Base-by-base conservation (phyloP, 2,797 vertebrate genomes). In the Sebastes steindachneri region DNA sequence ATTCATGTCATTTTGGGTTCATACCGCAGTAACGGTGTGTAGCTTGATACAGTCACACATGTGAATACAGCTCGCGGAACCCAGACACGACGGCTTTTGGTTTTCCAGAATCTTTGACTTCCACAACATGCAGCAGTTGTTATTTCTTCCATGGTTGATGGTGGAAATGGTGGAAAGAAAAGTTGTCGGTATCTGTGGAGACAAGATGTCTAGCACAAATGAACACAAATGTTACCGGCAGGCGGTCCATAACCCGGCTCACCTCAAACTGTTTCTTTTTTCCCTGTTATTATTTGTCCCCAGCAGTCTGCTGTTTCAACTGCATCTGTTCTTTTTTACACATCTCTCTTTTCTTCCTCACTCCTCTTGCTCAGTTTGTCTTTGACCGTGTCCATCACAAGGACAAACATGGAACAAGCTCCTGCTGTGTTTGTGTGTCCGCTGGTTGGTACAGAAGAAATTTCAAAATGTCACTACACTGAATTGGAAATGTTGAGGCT, bases 381-480 rank as follows among this genome's bases (percentile, higher is more conserved):
- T 68, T 45, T 63, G 60, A 59, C n/a, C 21, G 64, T 28, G 37
- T 60, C 68, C 55, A 57, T 54, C 63, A 58, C 37, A 21, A 79
- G 60, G 67, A 8, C 2, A 21, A 68, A 76, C 51, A 15, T 11
- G 29, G 29, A 58, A 19, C 54, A 45, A 15, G 58, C 35, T 41
- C 28, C 53, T 28, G 21, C 55, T 73, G 63, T 65, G 67, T 68
- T 80, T 77, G 51, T 55, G 60, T 67, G 60, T 70, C n/a, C 7
- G 41, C 48, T 77, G 67, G 75, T 80, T 68, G 67, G 21, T 65
- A 28, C 75, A 68, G 67, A 86, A 82, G 59, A 69, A 3, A 77
- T 84, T 73, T 83, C 15, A 71, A 86, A 64, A 76, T 80, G 83
- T 78, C 84, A 81, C 70, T 54, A 19, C 26, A 31, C 28, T 68